Base-by-base conservation (phyloP, 2,113 vertebrate genomes). In the Gobius niger region DNA sequence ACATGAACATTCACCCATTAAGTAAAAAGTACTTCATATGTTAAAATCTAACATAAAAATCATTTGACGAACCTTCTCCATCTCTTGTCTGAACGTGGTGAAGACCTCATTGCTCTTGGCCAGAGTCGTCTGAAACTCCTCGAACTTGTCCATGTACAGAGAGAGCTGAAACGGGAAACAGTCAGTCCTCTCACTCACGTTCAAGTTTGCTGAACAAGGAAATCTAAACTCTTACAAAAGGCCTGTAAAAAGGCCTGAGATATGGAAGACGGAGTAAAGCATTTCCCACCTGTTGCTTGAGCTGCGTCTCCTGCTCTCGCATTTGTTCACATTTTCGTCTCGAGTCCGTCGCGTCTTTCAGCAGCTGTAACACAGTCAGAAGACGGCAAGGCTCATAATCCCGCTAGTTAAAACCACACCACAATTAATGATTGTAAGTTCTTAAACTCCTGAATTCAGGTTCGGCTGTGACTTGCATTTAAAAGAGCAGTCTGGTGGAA, bases 81-180 rank as follows among this genome's bases (percentile, higher is more conserved):
- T 99, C 90, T 99, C 98, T 81, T 98, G 97, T 84, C 97, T 92
- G 92, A 99, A 99, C 8, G 96, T 99, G 82, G 96, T 98, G 90
- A 99, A 99, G 77, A 99, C 95, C 78, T 99, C 97, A 47, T 99
- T 99, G 89, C 97, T 99, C 88, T 99, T 99, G 68, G 98, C 95
- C 91, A 99, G 94, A 52, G 98, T 99, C 73, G 94, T 98, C 92
- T 99, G 98, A 84, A 99, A 99, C 93, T 99, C 98, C 85, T 99
- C 98, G 85, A 99, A 99, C 85, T 99, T 99, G 90, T 98, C 96
- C 96, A 98, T 98, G 82, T 99, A 99, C 44, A 98, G 93, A 72
- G 96, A 98, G 76, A 99, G 96, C 96, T 98, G 84, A 24, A 60
- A 65, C 62, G 61, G 0, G 7, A n/a, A 51, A 14, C 4, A 11